These are phyloP conservation scores for Pammene fasciana DNA, from an alignment of 2,888 invertebrate species.

Conservation along the genomic window DNA sequence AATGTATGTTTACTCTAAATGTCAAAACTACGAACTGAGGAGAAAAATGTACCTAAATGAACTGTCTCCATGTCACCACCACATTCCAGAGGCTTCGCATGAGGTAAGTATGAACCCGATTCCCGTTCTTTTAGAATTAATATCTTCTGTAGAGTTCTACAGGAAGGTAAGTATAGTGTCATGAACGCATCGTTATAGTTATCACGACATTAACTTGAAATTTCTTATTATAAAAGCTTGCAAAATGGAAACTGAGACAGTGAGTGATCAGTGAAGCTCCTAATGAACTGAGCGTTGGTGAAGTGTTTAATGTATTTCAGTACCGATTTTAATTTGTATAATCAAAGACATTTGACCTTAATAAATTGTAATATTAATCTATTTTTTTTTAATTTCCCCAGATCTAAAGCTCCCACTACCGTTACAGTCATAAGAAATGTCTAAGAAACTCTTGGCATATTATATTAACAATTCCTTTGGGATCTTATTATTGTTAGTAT, in stretches of 20 bases:
- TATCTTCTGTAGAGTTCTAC: slow-evolving; percentile 46
- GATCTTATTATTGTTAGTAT: slow-evolving; percentile 18
- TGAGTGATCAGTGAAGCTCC: slow-evolving; percentile 64
- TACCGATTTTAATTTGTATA: slow-evolving; percentile 61
- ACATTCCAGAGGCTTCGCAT: slow-evolving; percentile 54
- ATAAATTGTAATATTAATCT: slow-evolving; percentile 67
- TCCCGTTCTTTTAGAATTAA: slow-evolving; percentile 33
- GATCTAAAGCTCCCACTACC: slow-evolving; percentile 74
- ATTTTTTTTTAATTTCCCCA: slow-evolving; percentile 64
- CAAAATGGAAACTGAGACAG: slow-evolving; percentile 74
- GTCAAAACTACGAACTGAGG: not conserved
- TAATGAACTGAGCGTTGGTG: slow-evolving; percentile 51
- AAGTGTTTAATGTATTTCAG: slow-evolving; percentile 65
- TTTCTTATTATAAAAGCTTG: slow-evolving; percentile 79
- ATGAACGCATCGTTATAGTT: slow-evolving; percentile 42
- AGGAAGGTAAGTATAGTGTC: slow-evolving; percentile 51
- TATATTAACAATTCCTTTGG: slow-evolving; percentile 25
- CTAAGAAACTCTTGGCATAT: slow-evolving; percentile 28
- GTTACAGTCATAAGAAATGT: slow-evolving; percentile 50
- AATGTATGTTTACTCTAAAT: too few relatives aligned
- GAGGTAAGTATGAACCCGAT: slow-evolving; percentile 59
- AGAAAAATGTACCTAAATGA: slow-evolving; percentile 22
- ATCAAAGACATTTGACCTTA: slow-evolving; percentile 56
- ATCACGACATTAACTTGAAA: slow-evolving; percentile 53
- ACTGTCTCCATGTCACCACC: slow-evolving; percentile 27